Evolutionary conservation across 2,888 invertebrate genomes (phyloP).

Genomic region (Epsilonema sp.): DNA sequence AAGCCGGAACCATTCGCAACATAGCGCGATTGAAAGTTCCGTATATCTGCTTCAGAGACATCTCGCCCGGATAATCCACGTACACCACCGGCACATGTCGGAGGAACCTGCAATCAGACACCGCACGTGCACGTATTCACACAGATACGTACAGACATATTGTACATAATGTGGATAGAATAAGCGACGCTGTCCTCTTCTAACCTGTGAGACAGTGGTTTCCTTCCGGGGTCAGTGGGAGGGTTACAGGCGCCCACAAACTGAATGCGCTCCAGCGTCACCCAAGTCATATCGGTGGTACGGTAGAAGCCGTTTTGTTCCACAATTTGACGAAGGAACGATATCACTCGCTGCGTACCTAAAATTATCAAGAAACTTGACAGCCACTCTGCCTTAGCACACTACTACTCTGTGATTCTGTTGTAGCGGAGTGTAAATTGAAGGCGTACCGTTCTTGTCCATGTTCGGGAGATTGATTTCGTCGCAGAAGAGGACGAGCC

Average conservation of each 20-base stretch:
- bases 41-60: slow-evolving; percentile 84
- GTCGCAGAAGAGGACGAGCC: slow-evolving; percentile 97
- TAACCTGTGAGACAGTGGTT: slow-evolving; percentile 73
- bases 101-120: too few species aligned
- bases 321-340: slow-evolving; percentile 86
- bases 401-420: too few species aligned
- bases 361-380: too few species aligned
- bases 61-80: slow-evolving; percentile 96
- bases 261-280: slow-evolving; percentile 85
- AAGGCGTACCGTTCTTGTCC: too few species aligned
- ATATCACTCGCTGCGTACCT: slow-evolving; percentile 77
- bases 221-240: slow-evolving; percentile 94
- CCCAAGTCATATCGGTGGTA: slow-evolving; percentile 85
- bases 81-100: slow-evolving; percentile 95
- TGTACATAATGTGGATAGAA: too few species aligned
- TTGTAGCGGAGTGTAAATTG: too few species aligned
- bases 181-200: too few species aligned
- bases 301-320: slow-evolving; percentile 67
- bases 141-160: too few species aligned
- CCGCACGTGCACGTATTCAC: too few species aligned
- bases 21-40: slow-evolving; percentile 96
- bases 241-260: slow-evolving; percentile 99
- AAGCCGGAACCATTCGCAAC: slow-evolving; percentile 72
- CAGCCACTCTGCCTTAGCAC: too few species aligned
- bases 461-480: slow-evolving; percentile 98